Evolutionary conservation across 2,797 vertebrate genomes (phyloP).

Genomic region (Pyrocephalus nanus): DNA sequence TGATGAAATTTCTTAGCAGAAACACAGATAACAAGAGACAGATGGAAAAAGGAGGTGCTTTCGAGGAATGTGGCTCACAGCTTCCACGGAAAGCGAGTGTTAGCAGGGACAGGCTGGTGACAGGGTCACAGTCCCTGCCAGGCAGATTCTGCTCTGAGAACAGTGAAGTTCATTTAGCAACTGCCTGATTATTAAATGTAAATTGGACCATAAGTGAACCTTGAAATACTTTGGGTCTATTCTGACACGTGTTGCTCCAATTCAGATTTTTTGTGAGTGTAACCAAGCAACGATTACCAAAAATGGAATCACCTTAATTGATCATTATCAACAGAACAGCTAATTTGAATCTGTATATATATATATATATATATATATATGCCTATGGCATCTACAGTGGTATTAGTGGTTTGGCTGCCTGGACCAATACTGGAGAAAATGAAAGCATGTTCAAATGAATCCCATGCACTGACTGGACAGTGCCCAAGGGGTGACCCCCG

Average conservation of each 20-base stretch:
- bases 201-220: neutral
- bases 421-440: neutral
- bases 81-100: neutral
- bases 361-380: neutral
- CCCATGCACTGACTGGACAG: neutral
- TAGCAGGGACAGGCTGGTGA: slow-evolving; percentile 12
- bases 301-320: neutral
- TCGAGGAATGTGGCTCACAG: neutral
- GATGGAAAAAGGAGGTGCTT: slow-evolving; percentile 5
- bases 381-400: neutral
- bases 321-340: neutral
- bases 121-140: neutral
- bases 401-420: neutral
- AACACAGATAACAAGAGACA: neutral
- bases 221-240: neutral
- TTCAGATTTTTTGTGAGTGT: neutral
- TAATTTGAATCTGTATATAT: neutral
- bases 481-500: neutral
- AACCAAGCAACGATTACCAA: neutral
- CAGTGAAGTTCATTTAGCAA: neutral
- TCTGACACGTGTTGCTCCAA: neutral
- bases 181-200: slow-evolving; percentile 12
- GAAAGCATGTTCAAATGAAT: neutral
- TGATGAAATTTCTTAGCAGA: neutral
- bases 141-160: neutral